Conservation (phyloP, 2,797 vertebrate species). For the Aplochiton taeniatus region DNA sequence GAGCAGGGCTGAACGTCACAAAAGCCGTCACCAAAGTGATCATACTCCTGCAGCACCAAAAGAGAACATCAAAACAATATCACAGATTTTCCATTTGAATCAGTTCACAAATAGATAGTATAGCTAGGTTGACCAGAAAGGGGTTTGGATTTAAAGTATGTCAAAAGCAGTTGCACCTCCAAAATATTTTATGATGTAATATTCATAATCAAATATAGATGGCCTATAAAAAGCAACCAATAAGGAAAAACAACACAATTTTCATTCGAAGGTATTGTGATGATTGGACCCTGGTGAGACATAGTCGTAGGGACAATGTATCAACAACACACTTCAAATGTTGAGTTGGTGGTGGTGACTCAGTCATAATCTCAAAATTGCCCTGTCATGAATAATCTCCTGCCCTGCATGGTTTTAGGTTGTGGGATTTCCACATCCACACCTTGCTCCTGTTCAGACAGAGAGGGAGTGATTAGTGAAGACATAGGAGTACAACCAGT, state of each 20-base stretch:
- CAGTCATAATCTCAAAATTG: slow-evolving; percentile 54
- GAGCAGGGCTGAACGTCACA: too few relatives aligned
- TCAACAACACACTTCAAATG: slow-evolving; percentile 25
- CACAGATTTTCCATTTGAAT: neutral
- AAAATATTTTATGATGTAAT: neutral
- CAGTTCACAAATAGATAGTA: neutral
- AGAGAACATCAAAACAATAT: neutral
- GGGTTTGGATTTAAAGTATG: too few relatives aligned
- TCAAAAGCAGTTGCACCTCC: too few relatives aligned
- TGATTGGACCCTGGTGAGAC: slow-evolving; percentile 42
- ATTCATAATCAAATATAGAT: neutral
- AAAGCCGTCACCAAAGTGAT: too few relatives aligned
- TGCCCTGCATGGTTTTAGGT: slow-evolving; percentile 43
- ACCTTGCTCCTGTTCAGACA: slow-evolving; percentile 43
- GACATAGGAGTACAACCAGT: slow-evolving; percentile 46
- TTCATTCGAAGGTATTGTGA: too few relatives aligned
- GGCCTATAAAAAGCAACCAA: too few relatives aligned
- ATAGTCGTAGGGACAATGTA: slow-evolving; percentile 39
- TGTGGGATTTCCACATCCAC: slow-evolving; percentile 80
- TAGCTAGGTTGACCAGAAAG: neutral
- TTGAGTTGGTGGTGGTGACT: slow-evolving; percentile 11
- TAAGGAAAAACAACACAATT: too few relatives aligned
- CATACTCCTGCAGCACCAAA: too few relatives aligned
- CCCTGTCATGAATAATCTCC: slow-evolving; percentile 58
- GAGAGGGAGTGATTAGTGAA: slow-evolving; percentile 28